Evolutionary conservation across 2,888 invertebrate species (phyloP), one percentile per base, ranked within the genome.

Genomic region (Branchellion lobata): DNA sequence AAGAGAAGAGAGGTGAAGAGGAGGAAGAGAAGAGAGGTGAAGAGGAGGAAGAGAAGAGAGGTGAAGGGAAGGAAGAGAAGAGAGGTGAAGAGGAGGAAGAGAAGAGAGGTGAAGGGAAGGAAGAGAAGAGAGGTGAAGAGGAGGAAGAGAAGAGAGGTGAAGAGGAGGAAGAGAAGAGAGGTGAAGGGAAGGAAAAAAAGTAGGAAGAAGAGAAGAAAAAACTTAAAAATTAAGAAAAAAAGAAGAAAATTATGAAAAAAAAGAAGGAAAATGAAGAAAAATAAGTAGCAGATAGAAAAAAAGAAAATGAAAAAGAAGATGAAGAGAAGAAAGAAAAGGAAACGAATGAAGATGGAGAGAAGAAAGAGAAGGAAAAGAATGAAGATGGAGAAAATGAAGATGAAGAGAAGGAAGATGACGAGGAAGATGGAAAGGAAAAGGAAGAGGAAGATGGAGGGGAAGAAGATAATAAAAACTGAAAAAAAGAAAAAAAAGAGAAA

Each of bases 361-460:
- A 29, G 0, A 34, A 31, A 14, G 53, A 75, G 14, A 51, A 57
- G 18, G 53, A 51, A 14, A 74, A 29, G 18, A 47, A 57, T 69
- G 33, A 69, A 27, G 11, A 69, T 69, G 29, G 29, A 27, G 29
- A 69, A 27, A 69, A 69, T 69, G 29, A 69, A 27, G 29, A 69
- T 69, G 29, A 69, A 27, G 29, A 69, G n/a, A 69, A 69, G n/a
- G 29, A 69, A 27, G 1, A 69, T 69, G 2, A 69, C 29, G 2
- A 69, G n/a, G 1, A 69, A 27, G 1, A 69, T 69, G 1, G 11
- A 27, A 69, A 69, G n/a, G 29, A 27, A 27, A 11, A 27, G 1
- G 29, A 27, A 3, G 31, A 69, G 24, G 11, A 31, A 2, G 21
- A 27, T 2, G 1, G 11, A 1, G 21, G 29, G n/a, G 21, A 27